Base-by-base conservation (phyloP, 2,888 invertebrate genomes). In the Aleiodes testaceus region DNA sequence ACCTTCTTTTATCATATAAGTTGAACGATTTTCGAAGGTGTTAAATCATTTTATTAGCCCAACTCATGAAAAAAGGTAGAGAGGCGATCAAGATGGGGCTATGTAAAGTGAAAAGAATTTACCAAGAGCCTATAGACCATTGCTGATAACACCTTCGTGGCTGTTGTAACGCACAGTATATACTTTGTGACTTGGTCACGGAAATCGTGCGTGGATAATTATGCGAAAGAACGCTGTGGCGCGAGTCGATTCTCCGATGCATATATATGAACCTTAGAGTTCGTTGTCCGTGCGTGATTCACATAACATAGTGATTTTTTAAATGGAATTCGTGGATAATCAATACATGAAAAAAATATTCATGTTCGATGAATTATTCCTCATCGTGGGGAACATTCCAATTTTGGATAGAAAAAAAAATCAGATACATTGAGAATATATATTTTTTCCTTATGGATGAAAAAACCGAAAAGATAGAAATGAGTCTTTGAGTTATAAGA, bases 201-300 rank as follows among this genome's bases (percentile, higher is more conserved):
- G 78, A 77, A 77, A 77, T 75, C 75, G 72, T 74, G 74, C 78
- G 75, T 75, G 69, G 72, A 73, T 76, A 74, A 77, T 78, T 77
- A 66, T 65, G 63, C 42, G 67, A 42, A 70, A 67, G 68, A 69
- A 63, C 66, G 72, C 22, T 12, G 5, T 26, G 22, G 59, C 73
- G 70, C 45, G 65, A 66, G 66, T 42, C 50, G 66, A 50, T 50
- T 63, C 68, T 59, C 68, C 42, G 52, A 61, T 69, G 67, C 64
- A 73, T 71, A 73, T 36, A 64, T 70, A 67, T 71, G 64, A 36
- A 36, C 59, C 64, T 52, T 52, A 45, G 61, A 59, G 71, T 61
- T 59, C 30, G 44, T 44, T 66, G 59, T 47, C 22, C 18, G 66
- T 68, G 61, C 68, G 49, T 68, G 68, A 68, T 55, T 16, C 42